phyloP scores from a whole-genome alignment of 2,113 vertebrate species.

The Neotragus pygmaeus region DNA sequence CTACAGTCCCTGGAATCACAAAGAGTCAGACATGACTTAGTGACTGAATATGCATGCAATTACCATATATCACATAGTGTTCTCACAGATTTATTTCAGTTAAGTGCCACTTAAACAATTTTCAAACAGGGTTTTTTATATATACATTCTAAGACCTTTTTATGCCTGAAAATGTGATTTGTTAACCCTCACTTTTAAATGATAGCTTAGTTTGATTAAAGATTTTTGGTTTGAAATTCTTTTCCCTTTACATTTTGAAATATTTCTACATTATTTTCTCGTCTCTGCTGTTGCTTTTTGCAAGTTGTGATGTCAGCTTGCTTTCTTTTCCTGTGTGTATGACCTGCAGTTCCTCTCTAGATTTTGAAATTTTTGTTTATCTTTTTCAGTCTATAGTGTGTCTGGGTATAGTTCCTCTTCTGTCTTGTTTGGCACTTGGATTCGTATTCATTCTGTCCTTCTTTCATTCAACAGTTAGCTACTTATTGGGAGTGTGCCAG shows the following conservation, averaged over 20 bases:
- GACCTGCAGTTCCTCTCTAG: not conserved
- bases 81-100: not conserved
- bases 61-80: not conserved
- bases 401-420: not conserved
- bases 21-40: not conserved
- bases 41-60: not conserved
- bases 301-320: not conserved
- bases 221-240: slow-evolving; percentile 21
- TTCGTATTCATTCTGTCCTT: not conserved
- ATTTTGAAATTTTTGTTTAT: not conserved
- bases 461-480: not conserved
- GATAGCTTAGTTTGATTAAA: not conserved
- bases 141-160: not conserved
- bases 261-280: not conserved
- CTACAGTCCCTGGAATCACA: not conserved
- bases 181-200: not conserved
- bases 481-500: not conserved
- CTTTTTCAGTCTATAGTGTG: not conserved
- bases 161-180: not conserved
- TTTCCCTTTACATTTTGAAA: not conserved
- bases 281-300: not conserved
- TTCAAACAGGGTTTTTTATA: not conserved
- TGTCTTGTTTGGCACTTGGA: not conserved
- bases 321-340: not conserved
- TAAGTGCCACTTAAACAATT: not conserved